phyloP scores from a whole-genome alignment of 1,140 invertebrate genomes.

The Trichonephila clavata region DNA sequence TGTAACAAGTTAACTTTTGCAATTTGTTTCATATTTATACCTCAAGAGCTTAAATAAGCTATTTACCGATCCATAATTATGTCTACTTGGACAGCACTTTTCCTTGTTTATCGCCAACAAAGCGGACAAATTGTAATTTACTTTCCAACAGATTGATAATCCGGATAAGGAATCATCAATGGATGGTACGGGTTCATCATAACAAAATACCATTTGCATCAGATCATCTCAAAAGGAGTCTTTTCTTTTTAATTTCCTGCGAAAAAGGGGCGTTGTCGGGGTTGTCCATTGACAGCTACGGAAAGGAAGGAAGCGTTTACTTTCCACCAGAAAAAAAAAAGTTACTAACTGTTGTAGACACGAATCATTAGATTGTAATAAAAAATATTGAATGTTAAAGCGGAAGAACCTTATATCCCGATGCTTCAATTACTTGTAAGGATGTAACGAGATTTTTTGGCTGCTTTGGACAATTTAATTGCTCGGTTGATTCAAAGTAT shows the following conservation, averaged over 20 bases:
- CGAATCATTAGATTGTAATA: constrained; percentile 3
- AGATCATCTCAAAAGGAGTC: background rate
- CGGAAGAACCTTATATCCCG: background rate
- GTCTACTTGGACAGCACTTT: background rate
- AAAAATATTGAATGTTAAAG: background rate
- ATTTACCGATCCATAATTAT: background rate
- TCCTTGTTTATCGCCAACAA: background rate
- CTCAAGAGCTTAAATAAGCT: background rate
- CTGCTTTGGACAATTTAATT: background rate
- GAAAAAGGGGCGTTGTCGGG: background rate
- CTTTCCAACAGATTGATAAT: background rate
- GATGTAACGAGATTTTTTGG: background rate
- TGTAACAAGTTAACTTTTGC: too few species aligned
- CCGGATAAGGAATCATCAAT: background rate
- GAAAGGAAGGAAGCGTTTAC: constrained; percentile 7
- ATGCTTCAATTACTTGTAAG: background rate
- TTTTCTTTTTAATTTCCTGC: background rate
- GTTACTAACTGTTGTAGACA: background rate
- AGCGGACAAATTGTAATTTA: background rate
- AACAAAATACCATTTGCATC: background rate
- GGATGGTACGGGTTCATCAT: constrained; percentile 17
- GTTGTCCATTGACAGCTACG: background rate
- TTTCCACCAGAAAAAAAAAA: background rate
- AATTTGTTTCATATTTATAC: too few species aligned
- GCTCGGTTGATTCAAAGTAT: constrained; percentile 15